Conservation (phyloP, 2,797 vertebrate species). For the Manis javanica region DNA sequence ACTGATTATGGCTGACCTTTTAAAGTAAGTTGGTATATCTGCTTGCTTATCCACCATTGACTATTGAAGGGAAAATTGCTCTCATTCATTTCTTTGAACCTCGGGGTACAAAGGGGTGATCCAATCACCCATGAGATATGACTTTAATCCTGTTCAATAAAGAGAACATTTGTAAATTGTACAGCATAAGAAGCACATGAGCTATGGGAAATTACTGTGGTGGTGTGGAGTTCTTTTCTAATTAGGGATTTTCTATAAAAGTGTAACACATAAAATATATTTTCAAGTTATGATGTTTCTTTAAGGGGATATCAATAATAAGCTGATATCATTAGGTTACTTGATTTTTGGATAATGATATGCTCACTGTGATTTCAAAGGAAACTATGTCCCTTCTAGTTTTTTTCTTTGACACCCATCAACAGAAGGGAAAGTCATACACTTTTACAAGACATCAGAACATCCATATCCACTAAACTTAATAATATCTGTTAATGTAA, state of each 20-base stretch:
- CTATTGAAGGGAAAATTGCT: constrained; percentile 36
- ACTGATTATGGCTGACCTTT: constrained; percentile 20
- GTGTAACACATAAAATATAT: rapidly evolving
- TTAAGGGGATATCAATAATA: constrained; percentile 36
- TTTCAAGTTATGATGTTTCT: not conserved
- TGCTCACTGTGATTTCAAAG: constrained; percentile 44
- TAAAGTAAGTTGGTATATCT: constrained; percentile 24
- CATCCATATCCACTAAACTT: constrained; percentile 62
- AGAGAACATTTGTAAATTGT: not conserved
- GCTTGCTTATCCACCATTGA: not conserved
- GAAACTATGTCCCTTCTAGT: not conserved
- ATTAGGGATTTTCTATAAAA: constrained; percentile 4
- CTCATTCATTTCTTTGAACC: constrained; percentile 7
- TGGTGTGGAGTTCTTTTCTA: not conserved
- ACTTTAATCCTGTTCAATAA: constrained; percentile 54
- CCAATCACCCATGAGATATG: constrained; percentile 9
- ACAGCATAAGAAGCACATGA: not conserved
- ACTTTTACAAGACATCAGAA: constrained; percentile 52
- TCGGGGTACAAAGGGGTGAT: not conserved
- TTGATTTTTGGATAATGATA: not conserved
- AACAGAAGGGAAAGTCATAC: constrained; percentile 49
- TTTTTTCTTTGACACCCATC: not conserved
- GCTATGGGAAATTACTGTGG: not conserved
- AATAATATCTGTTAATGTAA: constrained; percentile 72
- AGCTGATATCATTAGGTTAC: not conserved